Conservation (phyloP, 2,797 vertebrate species). For the Vespertilio murinus region DNA sequence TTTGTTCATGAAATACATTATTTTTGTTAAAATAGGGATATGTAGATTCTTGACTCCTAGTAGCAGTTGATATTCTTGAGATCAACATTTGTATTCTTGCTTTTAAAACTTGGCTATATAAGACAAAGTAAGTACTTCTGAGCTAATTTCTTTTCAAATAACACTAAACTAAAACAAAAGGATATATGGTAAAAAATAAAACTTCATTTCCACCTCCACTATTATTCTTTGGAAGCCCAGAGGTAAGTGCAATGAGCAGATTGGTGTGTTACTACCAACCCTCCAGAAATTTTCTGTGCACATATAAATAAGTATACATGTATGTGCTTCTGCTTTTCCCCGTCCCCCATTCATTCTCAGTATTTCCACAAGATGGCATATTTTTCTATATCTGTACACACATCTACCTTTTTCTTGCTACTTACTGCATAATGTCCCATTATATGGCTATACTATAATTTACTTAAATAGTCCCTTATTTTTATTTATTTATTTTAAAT, state of each 20-base stretch:
- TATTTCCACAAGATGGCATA: background rate
- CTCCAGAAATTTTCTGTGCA: background rate
- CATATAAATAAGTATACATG: background rate
- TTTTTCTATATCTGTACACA: background rate
- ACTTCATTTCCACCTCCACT: background rate
- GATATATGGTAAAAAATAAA: background rate
- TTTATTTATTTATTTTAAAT: no score
- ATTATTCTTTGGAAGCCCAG: background rate
- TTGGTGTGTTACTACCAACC: background rate
- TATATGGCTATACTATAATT: background rate
- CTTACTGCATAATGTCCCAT: background rate
- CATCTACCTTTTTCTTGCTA: background rate
- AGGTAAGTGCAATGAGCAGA: background rate
- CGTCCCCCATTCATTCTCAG: background rate
- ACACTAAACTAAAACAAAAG: background rate
- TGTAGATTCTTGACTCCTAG: background rate
- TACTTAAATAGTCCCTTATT: background rate
- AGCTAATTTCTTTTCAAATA: constrained; percentile 18
- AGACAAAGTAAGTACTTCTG: constrained; percentile 25
- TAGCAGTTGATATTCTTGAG: background rate
- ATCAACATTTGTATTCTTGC: background rate
- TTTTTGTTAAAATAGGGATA: background rate
- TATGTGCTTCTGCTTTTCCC: background rate
- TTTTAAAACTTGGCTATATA: constrained; percentile 7
- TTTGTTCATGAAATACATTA: no score